Evolutionary conservation across 2,888 invertebrate genomes (phyloP), one percentile per base, ranked within the genome.

Genomic region (Prenolepis imparis): DNA sequence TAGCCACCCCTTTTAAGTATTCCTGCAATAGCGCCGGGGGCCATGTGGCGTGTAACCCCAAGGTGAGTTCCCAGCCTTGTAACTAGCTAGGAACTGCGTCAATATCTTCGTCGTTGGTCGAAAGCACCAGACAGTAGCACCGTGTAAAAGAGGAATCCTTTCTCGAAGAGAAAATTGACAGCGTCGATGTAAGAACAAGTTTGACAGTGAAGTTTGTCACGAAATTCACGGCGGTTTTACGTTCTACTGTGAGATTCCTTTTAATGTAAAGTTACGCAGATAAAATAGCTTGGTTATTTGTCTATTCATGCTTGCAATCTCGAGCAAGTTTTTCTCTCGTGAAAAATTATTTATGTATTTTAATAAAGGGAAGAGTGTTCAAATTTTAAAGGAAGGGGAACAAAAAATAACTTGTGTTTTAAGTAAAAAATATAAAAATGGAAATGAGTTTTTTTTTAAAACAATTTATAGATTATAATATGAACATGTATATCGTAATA

Each of bases 1-100:
- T 83, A 86, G 59, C 64, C 67, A 61, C 63, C 70, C 84, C 72
- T 80, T 87, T 86, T 85, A 83, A 91, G 90, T 90, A 91, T 92
- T 91, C 91, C 87, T 84, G 83, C 85, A 86, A 86, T 81, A 84
- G 82, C 88, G 91, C 91, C 91, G 87, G 87, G 84, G 91, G 91
- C 90, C 91, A 91, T 90, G 91, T 90, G 91, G 89, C 85, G 85
- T 89, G 83, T 83, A 86, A 70, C 72, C 48, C 52, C 63, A 77
- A 61, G 77, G 80, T 78, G 57, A 67, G 77, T 41, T 68, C 66
- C 77, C 2, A 52, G 52, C n/a, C 73, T 61, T 85, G 61, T 80
- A 85, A 83, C 83, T 82, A 82, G 11, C 74, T 80, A 68, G 80
- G 55, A 87, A 82, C 84, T 83, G 81, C 78, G 78, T 72, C 81